phyloP scores from a whole-genome alignment of 2,888 invertebrate species.

The Andrena haemorrhoa region DNA sequence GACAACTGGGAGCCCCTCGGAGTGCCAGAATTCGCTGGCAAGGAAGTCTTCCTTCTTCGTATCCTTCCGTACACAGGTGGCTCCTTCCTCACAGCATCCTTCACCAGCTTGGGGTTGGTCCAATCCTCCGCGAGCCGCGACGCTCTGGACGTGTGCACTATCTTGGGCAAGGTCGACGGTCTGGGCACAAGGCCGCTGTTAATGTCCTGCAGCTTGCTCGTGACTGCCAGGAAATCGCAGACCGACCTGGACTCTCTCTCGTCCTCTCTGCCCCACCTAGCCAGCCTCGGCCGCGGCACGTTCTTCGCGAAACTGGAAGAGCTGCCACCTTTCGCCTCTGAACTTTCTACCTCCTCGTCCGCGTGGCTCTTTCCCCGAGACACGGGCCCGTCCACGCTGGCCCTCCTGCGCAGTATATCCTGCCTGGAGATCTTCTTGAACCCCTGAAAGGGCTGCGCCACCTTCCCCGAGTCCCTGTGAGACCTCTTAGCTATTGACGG shows the following conservation, averaged over 20 bases:
- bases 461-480: conserved; percentile 54
- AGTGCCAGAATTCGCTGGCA: conserved; percentile 59
- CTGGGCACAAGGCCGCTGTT: conserved; percentile 72
- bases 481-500: conserved; percentile 74
- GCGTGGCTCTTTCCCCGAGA: conserved; percentile 1
- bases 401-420: conserved; percentile 78
- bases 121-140: conserved; percentile 60
- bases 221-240: conserved; percentile 75
- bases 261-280: conserved; percentile 67
- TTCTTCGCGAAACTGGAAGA: conserved; percentile 69
- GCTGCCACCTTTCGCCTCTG: conserved; percentile 56
- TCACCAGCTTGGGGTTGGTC: conserved; percentile 56
- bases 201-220: conserved; percentile 68
- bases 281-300: conserved; percentile 61
- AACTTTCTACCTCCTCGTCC: conserved; percentile 55
- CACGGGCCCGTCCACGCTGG: conserved; percentile 65
- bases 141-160: conserved; percentile 67
- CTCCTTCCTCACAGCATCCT: conserved; percentile 73
- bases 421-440: conserved; percentile 77
- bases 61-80: conserved; percentile 81
- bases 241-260: conserved; percentile 73
- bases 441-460: conserved; percentile 47
- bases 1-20: conserved; percentile 40
- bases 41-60: conserved; percentile 78
- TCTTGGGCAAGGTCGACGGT: conserved; percentile 82